Evolutionary conservation across 2,797 vertebrate species (phyloP).

Genomic region (Cirrhinus molitorella): DNA sequence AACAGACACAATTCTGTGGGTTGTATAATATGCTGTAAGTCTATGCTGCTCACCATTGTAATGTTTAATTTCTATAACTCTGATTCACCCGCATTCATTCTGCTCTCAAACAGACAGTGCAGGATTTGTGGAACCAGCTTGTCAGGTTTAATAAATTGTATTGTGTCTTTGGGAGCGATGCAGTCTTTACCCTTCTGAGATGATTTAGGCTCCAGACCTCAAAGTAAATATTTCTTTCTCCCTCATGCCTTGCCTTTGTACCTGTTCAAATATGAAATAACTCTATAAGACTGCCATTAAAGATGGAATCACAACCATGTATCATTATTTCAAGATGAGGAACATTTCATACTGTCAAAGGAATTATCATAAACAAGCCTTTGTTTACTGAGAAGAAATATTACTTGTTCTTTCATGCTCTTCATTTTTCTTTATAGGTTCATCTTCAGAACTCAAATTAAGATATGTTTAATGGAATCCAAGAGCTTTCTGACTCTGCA

Average conservation of each 20-base stretch:
- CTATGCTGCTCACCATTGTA: background rate
- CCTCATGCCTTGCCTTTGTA: background rate
- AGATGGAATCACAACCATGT: background rate
- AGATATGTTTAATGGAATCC: too few relatives aligned
- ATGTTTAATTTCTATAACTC: constrained; percentile 17
- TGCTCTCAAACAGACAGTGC: constrained; percentile 13
- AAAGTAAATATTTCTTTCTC: constrained; percentile 28
- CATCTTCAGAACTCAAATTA: too few relatives aligned
- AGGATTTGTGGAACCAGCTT: constrained; percentile 40
- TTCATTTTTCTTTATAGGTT: background rate
- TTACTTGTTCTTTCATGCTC: background rate
- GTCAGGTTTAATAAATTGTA: constrained; percentile 50
- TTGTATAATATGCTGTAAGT: constrained; percentile 12
- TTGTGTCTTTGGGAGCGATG: constrained; percentile 36
- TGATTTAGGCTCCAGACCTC: constrained; percentile 28
- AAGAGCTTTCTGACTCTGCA: too few relatives aligned
- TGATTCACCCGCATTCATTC: constrained; percentile 3
- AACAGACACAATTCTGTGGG: background rate
- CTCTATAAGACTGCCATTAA: background rate
- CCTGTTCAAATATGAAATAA: constrained; percentile 31
- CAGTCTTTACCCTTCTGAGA: constrained; percentile 37
- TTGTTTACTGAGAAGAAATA: background rate
- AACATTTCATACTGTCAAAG: background rate
- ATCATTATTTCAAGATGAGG: constrained; percentile 4
- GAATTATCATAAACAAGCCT: background rate